A percentile compares a stretch with the other conserved stretches of the same genome.
Evolutionary conservation across 1,140 invertebrate species (phyloP).

Genomic region (Hylyphantes graminicola): DNA sequence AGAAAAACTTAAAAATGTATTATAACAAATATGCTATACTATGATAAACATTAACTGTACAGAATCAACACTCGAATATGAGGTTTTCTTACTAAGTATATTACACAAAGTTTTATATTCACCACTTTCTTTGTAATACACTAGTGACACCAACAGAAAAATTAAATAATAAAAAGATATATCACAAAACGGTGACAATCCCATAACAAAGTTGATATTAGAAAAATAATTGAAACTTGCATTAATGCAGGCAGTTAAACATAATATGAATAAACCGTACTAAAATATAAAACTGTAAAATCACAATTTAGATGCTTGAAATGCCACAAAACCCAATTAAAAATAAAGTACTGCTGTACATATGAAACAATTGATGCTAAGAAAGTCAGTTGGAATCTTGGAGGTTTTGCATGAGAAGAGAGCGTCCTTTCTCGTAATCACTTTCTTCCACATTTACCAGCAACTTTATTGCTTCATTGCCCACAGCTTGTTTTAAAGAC

Average conservation of each 20-base stretch:
- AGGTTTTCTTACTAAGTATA: conserved; percentile 15
- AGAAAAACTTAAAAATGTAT: conserved; percentile 28
- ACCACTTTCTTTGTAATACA: conserved; percentile 7
- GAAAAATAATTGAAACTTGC: not conserved
- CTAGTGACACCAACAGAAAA: not conserved
- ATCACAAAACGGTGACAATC: not conserved
- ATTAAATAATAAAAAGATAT: not conserved
- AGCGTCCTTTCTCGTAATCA: conserved; percentile 66
- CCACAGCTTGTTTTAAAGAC: conserved; percentile 67
- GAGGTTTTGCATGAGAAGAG: conserved; percentile 65
- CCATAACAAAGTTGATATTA: not conserved
- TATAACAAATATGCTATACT: conserved; percentile 22
- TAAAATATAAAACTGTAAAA: not conserved
- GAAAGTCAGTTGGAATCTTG: conserved; percentile 19
- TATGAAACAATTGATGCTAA: too few species aligned
- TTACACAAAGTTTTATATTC: not conserved
- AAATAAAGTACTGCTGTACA: conserved; percentile 3
- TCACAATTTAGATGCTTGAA: not conserved
- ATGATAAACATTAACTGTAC: conserved; percentile 32
- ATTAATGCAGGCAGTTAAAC: not conserved
- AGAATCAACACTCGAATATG: conserved; percentile 20
- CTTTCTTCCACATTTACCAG: conserved; percentile 68
- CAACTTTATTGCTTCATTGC: conserved; percentile 67
- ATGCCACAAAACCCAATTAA: not conserved
- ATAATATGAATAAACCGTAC: not conserved